A percentile compares a stretch with the other conserved stretches of the same genome.
phyloP scores from a whole-genome alignment of 1,140 invertebrate genomes.

The Medauroidea extradentata region DNA sequence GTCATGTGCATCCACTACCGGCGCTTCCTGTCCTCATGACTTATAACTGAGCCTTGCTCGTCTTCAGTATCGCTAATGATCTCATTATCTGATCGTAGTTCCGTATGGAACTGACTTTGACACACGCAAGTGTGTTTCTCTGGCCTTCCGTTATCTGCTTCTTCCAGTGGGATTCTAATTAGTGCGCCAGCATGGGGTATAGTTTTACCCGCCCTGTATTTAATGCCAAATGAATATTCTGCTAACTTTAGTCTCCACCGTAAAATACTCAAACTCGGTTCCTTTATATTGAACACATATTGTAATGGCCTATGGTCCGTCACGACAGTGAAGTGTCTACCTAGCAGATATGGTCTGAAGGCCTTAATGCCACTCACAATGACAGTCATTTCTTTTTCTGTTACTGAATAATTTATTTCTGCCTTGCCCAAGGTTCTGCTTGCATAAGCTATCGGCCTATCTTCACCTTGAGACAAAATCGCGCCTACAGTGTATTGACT shows the following conservation, averaged over 20 bases:
- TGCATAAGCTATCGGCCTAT: constrained; percentile 27
- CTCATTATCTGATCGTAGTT: too few relatives aligned
- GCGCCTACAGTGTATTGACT: constrained; percentile 24
- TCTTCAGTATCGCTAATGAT: too few relatives aligned
- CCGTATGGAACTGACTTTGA: too few relatives aligned
- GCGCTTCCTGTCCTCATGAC: too few relatives aligned
- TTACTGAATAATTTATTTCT: constrained; percentile 23
- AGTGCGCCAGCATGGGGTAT: not conserved
- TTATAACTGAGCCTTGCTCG: too few relatives aligned
- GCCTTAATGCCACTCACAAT: constrained; percentile 23
- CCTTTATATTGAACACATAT: constrained; percentile 27
- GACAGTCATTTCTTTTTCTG: constrained; percentile 28
- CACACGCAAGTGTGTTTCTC: too few relatives aligned
- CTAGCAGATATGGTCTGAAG: constrained; percentile 25
- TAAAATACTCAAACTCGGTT: constrained; percentile 24
- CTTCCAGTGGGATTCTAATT: too few relatives aligned
- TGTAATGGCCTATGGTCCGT: too few relatives aligned
- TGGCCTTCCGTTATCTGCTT: constrained; percentile 5
- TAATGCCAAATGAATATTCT: constrained; percentile 37
- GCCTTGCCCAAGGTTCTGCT: constrained; percentile 29
- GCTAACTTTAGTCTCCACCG: constrained; percentile 33
- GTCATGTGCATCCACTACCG: not conserved
- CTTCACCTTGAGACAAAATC: constrained; percentile 27
- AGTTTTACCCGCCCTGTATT: constrained; percentile 19
- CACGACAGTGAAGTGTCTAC: constrained; percentile 17